Evolutionary conservation across 2,888 invertebrate genomes (phyloP).

Genomic region (Thyatira batis): DNA sequence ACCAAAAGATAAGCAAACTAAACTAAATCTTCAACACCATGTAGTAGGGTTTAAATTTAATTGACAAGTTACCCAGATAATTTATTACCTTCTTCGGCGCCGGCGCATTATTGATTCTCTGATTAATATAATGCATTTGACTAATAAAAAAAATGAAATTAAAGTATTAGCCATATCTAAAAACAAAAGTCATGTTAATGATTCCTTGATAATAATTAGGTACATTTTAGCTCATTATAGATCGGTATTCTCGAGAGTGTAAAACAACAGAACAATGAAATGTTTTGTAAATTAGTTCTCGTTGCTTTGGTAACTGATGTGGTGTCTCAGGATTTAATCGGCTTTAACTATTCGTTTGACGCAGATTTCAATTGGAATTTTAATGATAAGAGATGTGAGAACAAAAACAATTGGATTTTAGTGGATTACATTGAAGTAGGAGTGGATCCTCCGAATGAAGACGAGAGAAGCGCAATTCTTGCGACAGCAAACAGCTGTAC

Average conservation of each 20-base stretch:
- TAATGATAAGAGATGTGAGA: conserved; percentile 5
- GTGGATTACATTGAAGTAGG: conserved; percentile 5
- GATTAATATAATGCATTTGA: not conserved
- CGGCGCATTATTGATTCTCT: not conserved
- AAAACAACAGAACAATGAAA: not conserved
- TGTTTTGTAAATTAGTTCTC: not conserved
- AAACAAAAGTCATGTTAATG: not conserved
- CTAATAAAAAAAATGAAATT: not conserved
- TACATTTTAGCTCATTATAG: not conserved
- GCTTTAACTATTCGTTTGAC: conserved; percentile 26
- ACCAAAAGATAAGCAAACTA: not conserved
- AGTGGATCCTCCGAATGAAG: not conserved
- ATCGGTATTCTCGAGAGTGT: not conserved
- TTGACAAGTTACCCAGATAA: not conserved
- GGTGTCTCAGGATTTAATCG: conserved; percentile 17
- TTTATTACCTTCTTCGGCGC: not conserved
- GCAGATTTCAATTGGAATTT: conserved; percentile 5
- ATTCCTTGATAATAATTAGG: not conserved
- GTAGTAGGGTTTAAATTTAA: not conserved
- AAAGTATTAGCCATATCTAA: not conserved
- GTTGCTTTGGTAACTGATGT: conserved; percentile 9
- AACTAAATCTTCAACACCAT: not conserved
- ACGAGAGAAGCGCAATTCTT: conserved; percentile 11
- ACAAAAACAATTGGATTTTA: conserved; percentile 5
- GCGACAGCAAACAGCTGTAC: conserved; percentile 29